Percentiles rank a stretch among this genome's conserved stretches.
Conservation (phyloP, 2,888 invertebrate species). For the Eugnorisma glareosa region DNA sequence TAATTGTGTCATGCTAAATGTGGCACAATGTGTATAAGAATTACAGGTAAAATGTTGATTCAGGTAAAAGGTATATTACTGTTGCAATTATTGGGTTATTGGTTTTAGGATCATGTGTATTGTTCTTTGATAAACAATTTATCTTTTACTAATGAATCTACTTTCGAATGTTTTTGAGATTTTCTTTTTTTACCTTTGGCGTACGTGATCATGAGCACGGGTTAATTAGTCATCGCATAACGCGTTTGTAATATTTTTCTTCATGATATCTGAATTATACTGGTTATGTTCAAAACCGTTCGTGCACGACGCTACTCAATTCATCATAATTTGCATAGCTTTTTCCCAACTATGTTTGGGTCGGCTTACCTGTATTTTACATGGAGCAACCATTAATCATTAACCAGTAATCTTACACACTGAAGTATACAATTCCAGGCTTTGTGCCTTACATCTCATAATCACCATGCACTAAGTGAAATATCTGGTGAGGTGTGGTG, state of each 20-base stretch:
- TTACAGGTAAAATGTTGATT: slow-evolving; percentile 28
- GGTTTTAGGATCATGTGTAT: slow-evolving; percentile 9
- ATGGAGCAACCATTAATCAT: too few relatives aligned
- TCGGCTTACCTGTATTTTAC: neutral
- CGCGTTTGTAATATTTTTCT: neutral
- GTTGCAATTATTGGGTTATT: slow-evolving; percentile 31
- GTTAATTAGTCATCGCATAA: slow-evolving; percentile 17
- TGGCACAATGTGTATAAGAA: slow-evolving; percentile 6
- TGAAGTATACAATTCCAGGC: too few relatives aligned
- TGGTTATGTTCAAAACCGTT: neutral
- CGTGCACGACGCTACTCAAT: neutral
- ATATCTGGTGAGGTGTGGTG: too few relatives aligned
- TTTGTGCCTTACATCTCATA: too few relatives aligned
- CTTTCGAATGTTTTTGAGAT: slow-evolving; percentile 28
- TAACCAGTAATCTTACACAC: too few relatives aligned
- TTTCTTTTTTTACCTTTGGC: slow-evolving; percentile 13
- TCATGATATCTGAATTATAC: neutral
- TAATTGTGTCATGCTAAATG: slow-evolving; percentile 10
- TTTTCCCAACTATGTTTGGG: neutral
- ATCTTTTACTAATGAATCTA: slow-evolving; percentile 54
- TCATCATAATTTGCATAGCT: neutral
- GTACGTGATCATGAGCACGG: slow-evolving; percentile 27
- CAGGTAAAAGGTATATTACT: slow-evolving; percentile 34
- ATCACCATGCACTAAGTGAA: too few relatives aligned
- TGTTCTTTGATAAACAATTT: slow-evolving; percentile 52